Conservation (phyloP, 2,797 vertebrate genomes). For the Artibeus jamaicensis region DNA sequence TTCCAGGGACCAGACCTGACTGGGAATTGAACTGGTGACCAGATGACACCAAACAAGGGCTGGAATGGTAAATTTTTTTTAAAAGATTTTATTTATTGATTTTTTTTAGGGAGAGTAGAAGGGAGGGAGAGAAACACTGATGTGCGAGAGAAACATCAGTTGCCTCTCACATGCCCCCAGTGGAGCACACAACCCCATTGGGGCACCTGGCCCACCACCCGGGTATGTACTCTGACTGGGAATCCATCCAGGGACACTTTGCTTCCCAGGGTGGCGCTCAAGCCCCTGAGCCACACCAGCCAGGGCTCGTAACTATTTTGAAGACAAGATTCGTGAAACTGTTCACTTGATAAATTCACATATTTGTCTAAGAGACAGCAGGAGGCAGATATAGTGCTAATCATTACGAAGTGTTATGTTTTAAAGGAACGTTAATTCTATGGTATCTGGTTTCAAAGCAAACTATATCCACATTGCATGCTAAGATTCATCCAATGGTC, state of each 20-base stretch:
- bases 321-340: conserved; percentile 18
- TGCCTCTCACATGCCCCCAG: not conserved
- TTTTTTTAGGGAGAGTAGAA: not conserved
- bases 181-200: not conserved
- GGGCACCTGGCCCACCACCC: not conserved
- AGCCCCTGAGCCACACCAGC: not conserved
- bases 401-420: conserved; percentile 43
- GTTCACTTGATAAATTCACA: not conserved
- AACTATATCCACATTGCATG: not conserved
- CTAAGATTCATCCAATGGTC: not conserved
- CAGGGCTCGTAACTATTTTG: not conserved
- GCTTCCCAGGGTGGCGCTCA: not conserved
- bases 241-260: not conserved
- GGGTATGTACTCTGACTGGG: not conserved
- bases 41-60: not conserved
- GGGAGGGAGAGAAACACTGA: not conserved
- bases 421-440: conserved; percentile 57
- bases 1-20: not conserved
- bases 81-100: not conserved
- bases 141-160: not conserved
- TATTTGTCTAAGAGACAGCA: not conserved
- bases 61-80: not conserved
- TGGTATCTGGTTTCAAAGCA: conserved; percentile 60
- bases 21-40: no score
- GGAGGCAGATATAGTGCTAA: not conserved